phyloP scores from a whole-genome alignment of 1,140 invertebrate species.

The Drosophila arizonae region DNA sequence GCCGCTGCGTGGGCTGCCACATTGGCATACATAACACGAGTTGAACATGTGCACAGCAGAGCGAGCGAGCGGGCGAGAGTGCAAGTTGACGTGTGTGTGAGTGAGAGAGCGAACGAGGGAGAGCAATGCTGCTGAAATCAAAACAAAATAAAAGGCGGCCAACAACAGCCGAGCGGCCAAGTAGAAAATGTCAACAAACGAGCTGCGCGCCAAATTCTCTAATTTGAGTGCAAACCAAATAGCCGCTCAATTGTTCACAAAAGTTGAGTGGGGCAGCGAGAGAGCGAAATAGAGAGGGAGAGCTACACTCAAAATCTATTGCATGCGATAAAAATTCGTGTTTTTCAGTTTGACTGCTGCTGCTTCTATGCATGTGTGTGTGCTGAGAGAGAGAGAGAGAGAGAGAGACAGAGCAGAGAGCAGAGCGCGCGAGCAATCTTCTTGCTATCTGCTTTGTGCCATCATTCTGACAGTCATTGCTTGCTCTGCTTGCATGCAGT shows the following conservation, averaged over 20 bases:
- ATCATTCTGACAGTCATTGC: constrained; percentile 71
- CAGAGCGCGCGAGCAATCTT: constrained; percentile 16
- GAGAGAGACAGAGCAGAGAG: background rate
- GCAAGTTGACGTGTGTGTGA: too few species aligned
- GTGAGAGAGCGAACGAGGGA: background rate
- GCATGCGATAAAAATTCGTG: constrained; percentile 55
- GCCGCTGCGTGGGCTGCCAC: constrained; percentile 36
- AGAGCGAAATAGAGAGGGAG: constrained; percentile 4
- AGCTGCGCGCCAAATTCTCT: constrained; percentile 74
- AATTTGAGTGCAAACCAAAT: constrained; percentile 41
- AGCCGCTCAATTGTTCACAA: constrained; percentile 2
- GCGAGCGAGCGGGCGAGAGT: background rate
- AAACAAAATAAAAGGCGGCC: constrained; percentile 65
- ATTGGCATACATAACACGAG: constrained; percentile 34
- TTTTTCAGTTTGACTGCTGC: background rate
- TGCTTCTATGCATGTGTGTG: constrained; percentile 34
- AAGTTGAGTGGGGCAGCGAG: constrained; percentile 24
- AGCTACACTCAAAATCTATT: constrained; percentile 38
- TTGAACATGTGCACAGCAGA: constrained; percentile 32
- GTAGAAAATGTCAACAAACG: constrained; percentile 80
- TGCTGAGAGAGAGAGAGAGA: background rate
- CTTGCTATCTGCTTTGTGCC: constrained; percentile 38
- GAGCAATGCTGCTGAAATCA: constrained; percentile 41
- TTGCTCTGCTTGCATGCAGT: constrained; percentile 26
- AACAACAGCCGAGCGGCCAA: constrained; percentile 32